A percentile compares a stretch with the other conserved stretches of the same genome.
Conservation (phyloP, 1,140 invertebrate species). For the Microplitis mediator region DNA sequence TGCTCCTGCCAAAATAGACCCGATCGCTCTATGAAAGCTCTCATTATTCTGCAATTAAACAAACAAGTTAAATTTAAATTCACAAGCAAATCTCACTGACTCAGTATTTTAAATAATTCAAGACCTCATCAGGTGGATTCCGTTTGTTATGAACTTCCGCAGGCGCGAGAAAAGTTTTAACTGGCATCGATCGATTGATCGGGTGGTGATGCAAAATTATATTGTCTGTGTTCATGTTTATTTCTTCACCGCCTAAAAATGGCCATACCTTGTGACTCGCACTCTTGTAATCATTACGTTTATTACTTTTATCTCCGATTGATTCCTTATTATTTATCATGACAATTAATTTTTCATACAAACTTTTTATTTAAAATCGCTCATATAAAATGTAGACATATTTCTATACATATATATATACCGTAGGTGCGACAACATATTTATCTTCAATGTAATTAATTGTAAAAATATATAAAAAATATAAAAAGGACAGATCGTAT, state of each 20-base stretch:
- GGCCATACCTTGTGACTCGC: constrained; percentile 4
- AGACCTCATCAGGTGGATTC: background rate
- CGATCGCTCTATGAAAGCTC: constrained; percentile 51
- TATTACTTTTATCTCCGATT: too few relatives aligned
- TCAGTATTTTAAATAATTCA: background rate
- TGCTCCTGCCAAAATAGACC: constrained; percentile 43
- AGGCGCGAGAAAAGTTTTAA: background rate
- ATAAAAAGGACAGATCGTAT: too few relatives aligned
- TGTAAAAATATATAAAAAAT: too few relatives aligned
- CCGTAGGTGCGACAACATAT: too few relatives aligned
- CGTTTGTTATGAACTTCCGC: background rate
- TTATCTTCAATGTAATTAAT: too few relatives aligned
- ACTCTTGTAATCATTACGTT: background rate
- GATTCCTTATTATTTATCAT: too few relatives aligned
- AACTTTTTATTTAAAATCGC: too few relatives aligned
- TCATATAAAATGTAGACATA: too few relatives aligned
- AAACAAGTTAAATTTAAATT: too few relatives aligned
- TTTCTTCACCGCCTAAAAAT: background rate
- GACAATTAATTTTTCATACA: too few relatives aligned
- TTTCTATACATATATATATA: too few relatives aligned
- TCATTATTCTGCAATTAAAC: constrained; percentile 43
- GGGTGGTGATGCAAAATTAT: background rate
- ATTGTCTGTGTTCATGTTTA: background rate
- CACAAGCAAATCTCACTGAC: background rate
- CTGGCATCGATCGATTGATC: background rate